Evolutionary conservation across 1,140 invertebrate species (phyloP), one percentile per base, ranked within the genome.

Genomic region (Euschistus heros): DNA sequence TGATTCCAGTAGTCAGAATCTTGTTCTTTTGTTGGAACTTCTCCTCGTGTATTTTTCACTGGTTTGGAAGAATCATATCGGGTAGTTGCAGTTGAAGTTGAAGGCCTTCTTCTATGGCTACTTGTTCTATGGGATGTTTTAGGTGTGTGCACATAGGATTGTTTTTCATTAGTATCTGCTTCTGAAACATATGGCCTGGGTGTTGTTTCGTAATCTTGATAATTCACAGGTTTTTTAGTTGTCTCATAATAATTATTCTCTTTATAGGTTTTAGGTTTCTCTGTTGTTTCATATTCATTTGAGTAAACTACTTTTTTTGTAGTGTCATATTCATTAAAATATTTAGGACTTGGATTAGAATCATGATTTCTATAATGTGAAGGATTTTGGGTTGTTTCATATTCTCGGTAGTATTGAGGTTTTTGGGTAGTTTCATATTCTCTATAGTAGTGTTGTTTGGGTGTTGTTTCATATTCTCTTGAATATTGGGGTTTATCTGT

Each of bases 1-100:
- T 72, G 68, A 33, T 70, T 72, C 70, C 70, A 72, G 33, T 68
- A 71, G 33, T 68, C 68, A 22, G 68, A 65, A 62, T 57, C 57
- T 10, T 60, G 4, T 54, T 67, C 63, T 55, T 64, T 46, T 33
- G 37, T 46, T n/a, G n/a, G 24, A 55, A 17, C 10, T 50, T 66
- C 30, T 14, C 7, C 17, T 64, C 26, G 15, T 17, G 52, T 15
- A 37, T 33, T n/a, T 59, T 65, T 50, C 14, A 24, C 8, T 18
- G 2, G 5, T 46, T 33, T 63, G 55, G 15, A 14, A 42, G 37
- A 8, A 24, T 26, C 37, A 24, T 8, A 14, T 26, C 42, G 46
- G n/a, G 33, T 42, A 14, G 42, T 24, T 3, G 22, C 22, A 26
- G 22, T 30, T 57, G 30, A 26, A n/a, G 3, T n/a, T n/a, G 30